Conservation (phyloP, 2,888 invertebrate species). For the Acleris laterana region DNA sequence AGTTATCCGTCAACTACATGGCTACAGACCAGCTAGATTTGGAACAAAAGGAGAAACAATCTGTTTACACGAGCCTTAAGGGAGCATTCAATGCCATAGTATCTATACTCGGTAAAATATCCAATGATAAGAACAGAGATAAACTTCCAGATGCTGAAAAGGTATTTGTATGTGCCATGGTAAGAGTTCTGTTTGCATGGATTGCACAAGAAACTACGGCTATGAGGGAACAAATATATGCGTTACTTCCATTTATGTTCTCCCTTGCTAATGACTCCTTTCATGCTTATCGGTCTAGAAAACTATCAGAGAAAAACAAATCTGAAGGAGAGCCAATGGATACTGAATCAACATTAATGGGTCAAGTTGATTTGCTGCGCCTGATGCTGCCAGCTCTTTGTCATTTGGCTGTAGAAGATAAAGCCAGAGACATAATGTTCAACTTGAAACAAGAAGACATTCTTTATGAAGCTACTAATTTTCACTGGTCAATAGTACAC, state of each 20-base stretch:
- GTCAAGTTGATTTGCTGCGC: slow-evolving; percentile 89
- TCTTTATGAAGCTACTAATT: slow-evolving; percentile 90
- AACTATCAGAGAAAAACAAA: slow-evolving; percentile 87
- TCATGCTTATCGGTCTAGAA: slow-evolving; percentile 88
- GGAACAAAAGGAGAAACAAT: slow-evolving; percentile 95
- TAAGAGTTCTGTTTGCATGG: slow-evolving; percentile 94
- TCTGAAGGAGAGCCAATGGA: slow-evolving; percentile 83
- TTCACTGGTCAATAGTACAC: slow-evolving; percentile 94
- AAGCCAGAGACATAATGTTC: slow-evolving; percentile 91
- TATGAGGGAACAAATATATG: slow-evolving; percentile 92
- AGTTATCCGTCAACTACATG: slow-evolving; percentile 91
- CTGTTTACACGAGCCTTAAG: slow-evolving; percentile 94
- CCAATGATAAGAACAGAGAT: slow-evolving; percentile 89
- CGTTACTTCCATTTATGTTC: slow-evolving; percentile 92
- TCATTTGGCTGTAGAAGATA: slow-evolving; percentile 95
- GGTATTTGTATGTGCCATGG: slow-evolving; percentile 92
- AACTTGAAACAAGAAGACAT: slow-evolving; percentile 92
- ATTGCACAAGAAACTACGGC: slow-evolving; percentile 95
- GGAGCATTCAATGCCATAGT: slow-evolving; percentile 94
- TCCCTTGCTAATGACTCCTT: slow-evolving; percentile 92
- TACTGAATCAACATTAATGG: slow-evolving; percentile 71
- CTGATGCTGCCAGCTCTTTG: slow-evolving; percentile 95
- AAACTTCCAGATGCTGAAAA: slow-evolving; percentile 88
- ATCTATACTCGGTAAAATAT: slow-evolving; percentile 88
- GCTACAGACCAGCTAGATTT: slow-evolving; percentile 92